phyloP scores from a whole-genome alignment of 1,140 invertebrate genomes.

The Bombyx mandarina region DNA sequence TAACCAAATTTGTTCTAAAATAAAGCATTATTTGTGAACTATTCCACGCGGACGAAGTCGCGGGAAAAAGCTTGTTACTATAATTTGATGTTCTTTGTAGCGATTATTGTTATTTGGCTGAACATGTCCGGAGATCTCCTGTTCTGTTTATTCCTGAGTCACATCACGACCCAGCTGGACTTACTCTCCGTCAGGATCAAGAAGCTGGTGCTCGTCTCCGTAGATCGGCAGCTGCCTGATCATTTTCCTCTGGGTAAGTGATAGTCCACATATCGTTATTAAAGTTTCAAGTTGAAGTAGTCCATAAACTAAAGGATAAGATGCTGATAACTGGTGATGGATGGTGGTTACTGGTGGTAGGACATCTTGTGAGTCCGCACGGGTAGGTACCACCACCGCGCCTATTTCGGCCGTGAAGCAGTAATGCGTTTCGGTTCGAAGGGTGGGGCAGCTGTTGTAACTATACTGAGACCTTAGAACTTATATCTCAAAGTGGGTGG shows the following conservation, averaged over 20 bases:
- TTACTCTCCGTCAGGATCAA: slow-evolving; percentile 29
- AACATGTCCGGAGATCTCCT: slow-evolving; percentile 37
- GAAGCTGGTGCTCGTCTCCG: slow-evolving; percentile 28
- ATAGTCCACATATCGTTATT: neutral
- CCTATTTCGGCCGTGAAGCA: no score
- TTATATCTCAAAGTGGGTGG: no score
- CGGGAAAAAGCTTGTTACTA: no score
- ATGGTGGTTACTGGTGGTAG: no score
- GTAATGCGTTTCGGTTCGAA: no score
- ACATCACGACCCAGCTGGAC: slow-evolving; percentile 44
- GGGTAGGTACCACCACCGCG: no score
- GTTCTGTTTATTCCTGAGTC: slow-evolving; percentile 36
- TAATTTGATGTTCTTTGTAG: slow-evolving; percentile 10
- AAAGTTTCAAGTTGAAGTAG: neutral
- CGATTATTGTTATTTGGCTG: slow-evolving; percentile 24
- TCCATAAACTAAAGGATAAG: neutral
- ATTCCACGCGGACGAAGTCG: no score
- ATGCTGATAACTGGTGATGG: neutral
- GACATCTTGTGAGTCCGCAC: no score
- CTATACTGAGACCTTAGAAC: no score
- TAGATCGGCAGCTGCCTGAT: slow-evolving; percentile 29
- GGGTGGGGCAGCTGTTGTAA: no score
- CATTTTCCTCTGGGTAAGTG: slow-evolving; percentile 34
- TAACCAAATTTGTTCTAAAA: no score
- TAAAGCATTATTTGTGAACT: no score